Conservation (phyloP, 2,113 vertebrate species). For the Nestor notabilis region DNA sequence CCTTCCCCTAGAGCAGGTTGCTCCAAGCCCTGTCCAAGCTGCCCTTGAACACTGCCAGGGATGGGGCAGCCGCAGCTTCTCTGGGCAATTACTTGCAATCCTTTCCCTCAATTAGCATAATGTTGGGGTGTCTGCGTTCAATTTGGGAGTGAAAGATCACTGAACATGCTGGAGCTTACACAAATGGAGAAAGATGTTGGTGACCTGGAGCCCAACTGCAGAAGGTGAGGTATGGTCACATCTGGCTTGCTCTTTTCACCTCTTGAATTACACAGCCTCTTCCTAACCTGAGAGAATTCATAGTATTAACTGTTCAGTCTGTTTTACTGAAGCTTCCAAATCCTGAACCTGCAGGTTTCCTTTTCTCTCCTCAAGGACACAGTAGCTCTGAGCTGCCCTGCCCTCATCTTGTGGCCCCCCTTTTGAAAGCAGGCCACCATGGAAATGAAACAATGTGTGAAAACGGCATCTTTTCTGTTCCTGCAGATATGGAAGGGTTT, state of each 20-base stretch:
- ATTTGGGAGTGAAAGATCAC: too few species aligned
- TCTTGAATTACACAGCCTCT: not conserved
- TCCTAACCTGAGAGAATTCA: not conserved
- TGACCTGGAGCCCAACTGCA: not conserved
- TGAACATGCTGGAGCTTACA: accelerated
- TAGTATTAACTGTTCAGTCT: accelerated
- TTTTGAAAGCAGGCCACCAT: not conserved
- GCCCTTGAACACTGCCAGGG: not conserved
- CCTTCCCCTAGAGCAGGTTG: not conserved
- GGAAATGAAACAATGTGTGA: not conserved
- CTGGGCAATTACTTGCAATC: not conserved
- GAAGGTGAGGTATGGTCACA: not conserved
- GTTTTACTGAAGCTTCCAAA: not conserved
- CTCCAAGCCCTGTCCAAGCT: not conserved
- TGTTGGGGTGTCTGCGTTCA: not conserved
- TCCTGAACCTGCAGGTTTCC: accelerated
- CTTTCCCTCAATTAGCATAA: not conserved
- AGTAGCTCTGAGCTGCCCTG: not conserved
- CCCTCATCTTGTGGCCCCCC: not conserved
- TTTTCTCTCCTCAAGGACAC: not conserved
- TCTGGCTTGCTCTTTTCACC: not conserved
- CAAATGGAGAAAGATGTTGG: not conserved
- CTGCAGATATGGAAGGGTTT: not conserved
- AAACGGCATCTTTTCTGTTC: not conserved
- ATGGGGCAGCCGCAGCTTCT: not conserved